A percentile compares a stretch with the other conserved stretches of the same genome.
Conservation (phyloP, 2,113 vertebrate genomes). For the Hemichromis elongatus region DNA sequence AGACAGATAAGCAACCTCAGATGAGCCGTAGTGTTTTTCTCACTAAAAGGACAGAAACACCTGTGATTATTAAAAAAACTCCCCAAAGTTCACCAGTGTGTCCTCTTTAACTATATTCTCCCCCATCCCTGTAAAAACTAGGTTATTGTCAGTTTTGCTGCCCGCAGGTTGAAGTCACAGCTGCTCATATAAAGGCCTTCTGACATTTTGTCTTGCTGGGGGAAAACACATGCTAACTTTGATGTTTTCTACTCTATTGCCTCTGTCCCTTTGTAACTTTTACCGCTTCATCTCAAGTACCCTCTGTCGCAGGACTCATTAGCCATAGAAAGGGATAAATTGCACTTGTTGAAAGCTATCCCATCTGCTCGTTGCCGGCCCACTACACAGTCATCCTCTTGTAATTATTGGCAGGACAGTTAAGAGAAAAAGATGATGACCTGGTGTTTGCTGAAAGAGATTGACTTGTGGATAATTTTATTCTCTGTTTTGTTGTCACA, state of each 20-base stretch:
- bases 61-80: neutral
- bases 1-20: neutral
- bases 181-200: conserved; percentile 21
- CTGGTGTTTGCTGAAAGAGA: neutral
- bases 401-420: neutral
- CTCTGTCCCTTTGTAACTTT: conserved; percentile 6
- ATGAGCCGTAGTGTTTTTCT: neutral
- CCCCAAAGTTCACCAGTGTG: neutral
- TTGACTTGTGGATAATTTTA: neutral
- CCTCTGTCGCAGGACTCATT: conserved; percentile 1
- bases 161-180: conserved; percentile 17
- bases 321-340: conserved; percentile 6
- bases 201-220: conserved; percentile 34
- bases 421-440: neutral
- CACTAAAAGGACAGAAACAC: neutral
- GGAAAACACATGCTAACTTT: conserved; percentile 9
- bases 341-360: conserved; percentile 17
- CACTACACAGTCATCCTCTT: neutral
- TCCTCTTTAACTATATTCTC: conserved; percentile 1
- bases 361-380: neutral
- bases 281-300: neutral
- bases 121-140: neutral
- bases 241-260: neutral
- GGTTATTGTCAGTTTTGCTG: neutral
- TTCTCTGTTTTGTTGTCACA: neutral